Base-by-base conservation (phyloP, 2,113 vertebrate species). In the Lanius collurio region DNA sequence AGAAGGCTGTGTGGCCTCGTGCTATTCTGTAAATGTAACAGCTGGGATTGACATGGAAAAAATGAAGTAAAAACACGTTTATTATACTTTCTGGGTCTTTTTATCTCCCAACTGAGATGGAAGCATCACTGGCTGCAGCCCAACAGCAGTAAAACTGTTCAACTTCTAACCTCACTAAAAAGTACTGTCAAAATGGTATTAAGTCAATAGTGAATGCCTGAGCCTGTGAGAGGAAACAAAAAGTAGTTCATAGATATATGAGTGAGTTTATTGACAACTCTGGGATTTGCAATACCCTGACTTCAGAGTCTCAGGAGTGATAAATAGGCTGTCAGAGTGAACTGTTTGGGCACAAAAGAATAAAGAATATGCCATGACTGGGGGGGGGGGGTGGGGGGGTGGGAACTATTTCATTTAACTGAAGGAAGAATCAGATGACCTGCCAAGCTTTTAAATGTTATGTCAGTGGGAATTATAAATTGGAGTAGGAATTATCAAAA, bases 181-280 rank as follows among this genome's bases (percentile, higher is more conserved):
- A 89, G 85, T 89, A 90, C 76, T 93, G 88, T 96, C 88, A 90
- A 89, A 97, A 93, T 69, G 28, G 71, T 60, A 81, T 68, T 94
- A 92, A 96, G 86, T 96, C 95, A 97, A 96, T 93, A 94, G 94
- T 96, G 94, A 95, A 94, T 95, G 92, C 71, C 55, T 60, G 37
- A 94, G 90, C 79, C 83, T 97, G 92, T 96, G 60, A 89, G 83
- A 83, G 76, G 80, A 96, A 94, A 95, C 89, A 97, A 96, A 86
- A 96, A 86, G 68, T 78, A 64, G 92, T 93, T 96, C 93, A 95
- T 75, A 95, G 93, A 92, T 63, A 91, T 53, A 90, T 94, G 46
- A 95, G 85, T 83, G 85, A 92, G 68, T 94, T 93, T 95, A 91
- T 78, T 96, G 92, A 90, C 85, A 95, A 64, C 52, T 71, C 79